Conservation (phyloP, 2,113 vertebrate species). For the Crotalus tigris region DNA sequence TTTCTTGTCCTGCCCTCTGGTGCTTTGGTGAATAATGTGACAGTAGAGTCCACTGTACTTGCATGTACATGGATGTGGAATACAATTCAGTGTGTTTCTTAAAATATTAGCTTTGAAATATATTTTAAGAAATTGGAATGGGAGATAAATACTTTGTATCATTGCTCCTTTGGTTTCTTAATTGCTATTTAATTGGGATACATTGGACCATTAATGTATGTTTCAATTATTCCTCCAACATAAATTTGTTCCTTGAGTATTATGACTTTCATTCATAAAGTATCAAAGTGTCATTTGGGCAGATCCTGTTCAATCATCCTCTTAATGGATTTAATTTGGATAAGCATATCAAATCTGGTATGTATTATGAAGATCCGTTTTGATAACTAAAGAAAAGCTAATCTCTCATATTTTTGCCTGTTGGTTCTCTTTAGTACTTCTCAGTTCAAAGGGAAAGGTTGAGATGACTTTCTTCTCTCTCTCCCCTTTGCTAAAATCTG, state of each 20-base stretch:
- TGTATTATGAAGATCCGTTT: neutral
- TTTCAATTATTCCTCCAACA: neutral
- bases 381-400: neutral
- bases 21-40: no score
- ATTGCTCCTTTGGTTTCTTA: neutral
- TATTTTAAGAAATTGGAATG: neutral
- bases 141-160: neutral
- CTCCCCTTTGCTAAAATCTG: neutral
- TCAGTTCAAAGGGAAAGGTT: neutral
- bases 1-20: no score
- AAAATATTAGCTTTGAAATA: neutral
- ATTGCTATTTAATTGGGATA: neutral
- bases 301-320: neutral
- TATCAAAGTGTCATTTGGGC: neutral
- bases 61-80: no score
- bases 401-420: neutral
- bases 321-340: neutral
- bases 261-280: neutral
- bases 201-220: neutral
- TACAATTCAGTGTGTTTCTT: neutral
- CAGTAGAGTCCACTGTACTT: neutral
- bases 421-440: neutral
- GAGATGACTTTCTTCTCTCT: neutral
- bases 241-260: no score
- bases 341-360: neutral